These are phyloP conservation scores for Arrhamphus sclerolepis DNA, from an alignment of 2,797 vertebrate species.

Conservation along the genomic window DNA sequence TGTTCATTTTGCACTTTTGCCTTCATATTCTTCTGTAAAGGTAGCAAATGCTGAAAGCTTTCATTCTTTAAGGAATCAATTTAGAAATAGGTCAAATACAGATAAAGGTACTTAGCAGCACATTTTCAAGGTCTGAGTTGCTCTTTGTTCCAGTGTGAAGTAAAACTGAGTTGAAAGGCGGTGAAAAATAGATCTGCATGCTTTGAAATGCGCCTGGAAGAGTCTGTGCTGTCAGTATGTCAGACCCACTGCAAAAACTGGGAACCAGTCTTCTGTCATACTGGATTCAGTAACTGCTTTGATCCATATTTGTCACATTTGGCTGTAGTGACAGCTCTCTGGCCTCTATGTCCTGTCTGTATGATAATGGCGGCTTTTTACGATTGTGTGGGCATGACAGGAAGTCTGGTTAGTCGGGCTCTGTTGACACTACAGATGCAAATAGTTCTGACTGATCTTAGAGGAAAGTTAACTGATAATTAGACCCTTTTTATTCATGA, in stretches of 20 bases:
- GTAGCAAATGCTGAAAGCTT: constrained; percentile 44
- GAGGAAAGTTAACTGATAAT: constrained; percentile 7
- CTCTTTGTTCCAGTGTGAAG: constrained; percentile 34
- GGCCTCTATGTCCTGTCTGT: constrained; percentile 18
- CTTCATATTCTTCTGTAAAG: constrained; percentile 53
- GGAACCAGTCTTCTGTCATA: constrained; percentile 10
- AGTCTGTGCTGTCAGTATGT: constrained; percentile 21
- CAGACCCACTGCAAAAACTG: constrained; percentile 12
- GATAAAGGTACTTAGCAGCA: constrained; percentile 36
- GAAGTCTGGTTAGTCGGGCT: not conserved
- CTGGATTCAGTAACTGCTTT: constrained; percentile 28
- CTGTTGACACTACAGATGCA: constrained; percentile 7
- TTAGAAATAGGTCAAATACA: constrained; percentile 55
- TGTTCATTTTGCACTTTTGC: constrained; percentile 21
- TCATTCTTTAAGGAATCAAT: constrained; percentile 53
- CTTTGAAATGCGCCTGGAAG: constrained; percentile 21
- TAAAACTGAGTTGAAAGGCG: constrained; percentile 2
- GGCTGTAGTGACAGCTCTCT: constrained; percentile 15
- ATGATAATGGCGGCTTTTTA: constrained; percentile 29
- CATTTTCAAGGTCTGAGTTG: constrained; percentile 58
- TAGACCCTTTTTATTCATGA: constrained; percentile 15
- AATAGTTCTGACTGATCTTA: constrained; percentile 8
- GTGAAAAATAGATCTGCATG: constrained; percentile 13
- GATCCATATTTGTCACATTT: constrained; percentile 34
- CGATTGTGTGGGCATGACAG: constrained; percentile 12